Base-by-base conservation (phyloP, 2,113 vertebrate genomes). In the Notarius quadriscutis region DNA sequence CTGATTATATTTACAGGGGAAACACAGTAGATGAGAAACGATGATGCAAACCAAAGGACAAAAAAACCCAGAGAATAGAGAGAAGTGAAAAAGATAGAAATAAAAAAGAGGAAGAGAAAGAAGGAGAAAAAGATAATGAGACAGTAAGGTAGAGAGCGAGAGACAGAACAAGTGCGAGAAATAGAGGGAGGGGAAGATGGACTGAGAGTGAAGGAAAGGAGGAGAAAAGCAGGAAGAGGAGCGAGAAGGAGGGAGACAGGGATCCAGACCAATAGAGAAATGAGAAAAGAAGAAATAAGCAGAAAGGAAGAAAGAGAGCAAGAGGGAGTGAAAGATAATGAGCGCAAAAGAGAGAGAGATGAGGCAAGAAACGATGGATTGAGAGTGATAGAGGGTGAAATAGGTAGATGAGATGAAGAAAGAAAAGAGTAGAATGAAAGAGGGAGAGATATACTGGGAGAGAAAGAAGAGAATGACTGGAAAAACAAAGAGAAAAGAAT, bases 361-460 rank as follows among this genome's bases (percentile, higher is more conserved):
- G 18, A 60, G 17, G 62, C 25, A 30, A 34, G 27, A 14, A 48
- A 41, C n/a, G 22, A 15, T 65, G 65, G 83, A 57, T 1, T 27
- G 9, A 41, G 25, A 60, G 27, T 34, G 22, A 74, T 4, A 62
- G 20, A 50, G 30, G 17, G 22, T 34, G 15, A 74, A 10, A 12
- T 1, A 78, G 48, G 12, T 17, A 7, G 51, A 41, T 41, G 75
- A 77, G 34, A 11, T 15, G 51, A 4, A 57, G 51, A 60, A 18
- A 81, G 69, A 84, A 67, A 87, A 48, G 34, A 74, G 30, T 72
- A 83, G 87, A 84, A 78, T 77, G 22, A 63, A 69, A 7, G 69
- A 34, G 30, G 15, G 7, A 18, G 30, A 5, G 34, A 72, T 4
- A 69, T 57, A 53, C 71, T 90, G 4, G 2, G 34, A 48, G 18